Conservation (phyloP, 2,888 invertebrate genomes). For the Camptogramma bilineatum region DNA sequence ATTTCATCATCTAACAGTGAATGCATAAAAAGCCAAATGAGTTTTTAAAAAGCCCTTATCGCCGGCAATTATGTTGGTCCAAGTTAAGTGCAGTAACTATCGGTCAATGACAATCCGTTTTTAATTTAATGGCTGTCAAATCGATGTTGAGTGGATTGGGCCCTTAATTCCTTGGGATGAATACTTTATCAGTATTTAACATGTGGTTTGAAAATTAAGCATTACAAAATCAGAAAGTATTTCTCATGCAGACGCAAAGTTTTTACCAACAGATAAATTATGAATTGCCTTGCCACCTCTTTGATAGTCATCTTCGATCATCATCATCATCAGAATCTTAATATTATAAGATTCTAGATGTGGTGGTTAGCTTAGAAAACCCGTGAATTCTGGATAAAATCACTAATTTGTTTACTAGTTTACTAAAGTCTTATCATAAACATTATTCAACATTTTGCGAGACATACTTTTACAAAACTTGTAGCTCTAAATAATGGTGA, state of each 20-base stretch:
- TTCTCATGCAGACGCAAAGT: conserved; percentile 37
- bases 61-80: conserved; percentile 59
- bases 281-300: conserved; percentile 28
- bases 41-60: conserved; percentile 70
- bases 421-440: background rate
- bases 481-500: background rate
- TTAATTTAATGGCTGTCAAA: conserved; percentile 76
- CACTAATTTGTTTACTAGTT: background rate
- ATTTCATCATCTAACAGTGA: conserved; percentile 51
- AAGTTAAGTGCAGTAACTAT: conserved; percentile 69
- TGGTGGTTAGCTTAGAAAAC: background rate
- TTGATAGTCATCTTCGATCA: conserved; percentile 10
- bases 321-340: no score
- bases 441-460: conserved; percentile 11
- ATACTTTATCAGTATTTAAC: conserved; percentile 51
- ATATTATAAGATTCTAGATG: conserved; percentile 7
- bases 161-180: conserved; percentile 49
- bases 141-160: conserved; percentile 54
- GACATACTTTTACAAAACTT: background rate
- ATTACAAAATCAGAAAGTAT: conserved; percentile 40
- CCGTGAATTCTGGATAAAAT: background rate
- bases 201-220: conserved; percentile 44
- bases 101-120: conserved; percentile 67
- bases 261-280: conserved; percentile 34
- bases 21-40: conserved; percentile 60